Evolutionary conservation across 1,140 invertebrate species (phyloP), one percentile per base, ranked within the genome.

Genomic region (Grapholita molesta): DNA sequence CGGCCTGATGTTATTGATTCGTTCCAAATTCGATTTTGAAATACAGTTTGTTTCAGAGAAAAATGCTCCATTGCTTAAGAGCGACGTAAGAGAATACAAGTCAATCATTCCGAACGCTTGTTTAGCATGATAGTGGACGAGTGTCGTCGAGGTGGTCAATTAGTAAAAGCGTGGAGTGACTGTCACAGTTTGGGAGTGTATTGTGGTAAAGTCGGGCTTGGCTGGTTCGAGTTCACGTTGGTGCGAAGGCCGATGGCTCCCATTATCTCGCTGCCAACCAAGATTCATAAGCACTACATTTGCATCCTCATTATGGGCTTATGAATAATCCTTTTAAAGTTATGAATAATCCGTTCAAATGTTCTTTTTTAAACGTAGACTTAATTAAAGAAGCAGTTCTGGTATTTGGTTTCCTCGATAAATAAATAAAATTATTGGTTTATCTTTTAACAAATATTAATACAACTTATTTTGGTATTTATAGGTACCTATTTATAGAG

Each of bases 141-240:
- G 52, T 65, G 66, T 82, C 79, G 72, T 76, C 73, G 81, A 85
- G 81, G 84, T 85, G 84, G 85, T 86, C 83, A 85, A 83, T 84
- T 83, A 82, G 82, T 85, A 84, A 84, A 89, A 88, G 84, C 87
- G 85, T 91, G 86, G 87, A 89, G 76, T 71, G 72, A 69, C 74
- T 88, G 86, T 85, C 86, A 48, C 42, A 89, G 77, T 86, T 85
- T 84, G 77, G 82, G 81, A 79, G 72, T 78, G 75, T 82, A 75
- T 83, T 81, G 53, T 78, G 68, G 35, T 38, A 15, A n/a, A 30
- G 66, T 53, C 61, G 18, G 67, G 68, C 68, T 64, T 55, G 65
- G 52, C 66, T 52, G 72, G 70, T 70, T 68, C 67, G 71, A 73
- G 80, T 84, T 78, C 78, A 82, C 75, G 82, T 78, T 82, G 75